Evolutionary conservation across 2,113 vertebrate species (phyloP), one percentile per base, ranked within the genome.

Genomic region (Aramus guarauna): DNA sequence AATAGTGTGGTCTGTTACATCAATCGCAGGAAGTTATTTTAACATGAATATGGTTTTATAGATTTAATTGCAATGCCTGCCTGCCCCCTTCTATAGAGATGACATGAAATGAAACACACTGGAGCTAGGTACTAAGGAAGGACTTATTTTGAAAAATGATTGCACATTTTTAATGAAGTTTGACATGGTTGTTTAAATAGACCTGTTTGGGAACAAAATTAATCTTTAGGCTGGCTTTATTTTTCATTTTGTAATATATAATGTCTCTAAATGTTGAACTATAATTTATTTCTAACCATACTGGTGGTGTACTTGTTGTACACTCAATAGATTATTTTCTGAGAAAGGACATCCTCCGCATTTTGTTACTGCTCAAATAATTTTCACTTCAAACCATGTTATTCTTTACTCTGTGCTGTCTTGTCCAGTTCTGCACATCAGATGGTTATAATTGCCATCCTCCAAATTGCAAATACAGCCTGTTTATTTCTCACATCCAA

Each of bases 311-410:
- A n/a, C 84, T 37, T 93, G 32, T 37, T 62, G 71, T 37, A 72
- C 20, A 13, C 17, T 43, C 23, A 18, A 37, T 41, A 95, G 80
- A 76, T 85, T 41, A 82, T 74, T 34, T 56, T 24, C 64, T 3
- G 8, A 56, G 79, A 91, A 90, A 90, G 45, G 52, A 77, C 1
- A 0, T 77, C 16, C 78, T 79, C 78, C 67, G 60, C 47, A 60
- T 81, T 92, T 88, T 63, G 20, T 75, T 67, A 74, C n/a, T 48
- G 73, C 73, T 88, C 8, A 75, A 72, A 77, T 76, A 86, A 75
- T 87, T 94, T 92, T 95, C 76, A 91, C 69, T 97, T 85, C 83
- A 89, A 87, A 68, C 21, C n/a, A 19, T 45, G 27, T 39, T 89
- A 56, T 48, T 89, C 79, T 94, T 90, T 88, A 64, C 22, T 68